Percentiles rank a stretch among this genome's conserved stretches.
Evolutionary conservation across 2,797 vertebrate genomes (phyloP).

Genomic region (Anisognathus igniventris): DNA sequence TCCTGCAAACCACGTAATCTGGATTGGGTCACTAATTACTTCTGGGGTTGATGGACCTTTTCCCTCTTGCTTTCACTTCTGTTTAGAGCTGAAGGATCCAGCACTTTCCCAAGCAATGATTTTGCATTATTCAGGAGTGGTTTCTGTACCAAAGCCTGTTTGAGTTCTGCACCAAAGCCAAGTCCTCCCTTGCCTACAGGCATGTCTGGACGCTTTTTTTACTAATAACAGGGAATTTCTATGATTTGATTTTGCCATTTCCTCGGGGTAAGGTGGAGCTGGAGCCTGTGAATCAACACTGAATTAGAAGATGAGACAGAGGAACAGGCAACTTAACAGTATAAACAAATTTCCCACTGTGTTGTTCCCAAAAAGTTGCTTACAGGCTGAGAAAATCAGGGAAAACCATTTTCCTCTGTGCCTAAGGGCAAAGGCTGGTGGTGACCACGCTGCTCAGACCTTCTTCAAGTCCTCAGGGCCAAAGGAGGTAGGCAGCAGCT

Average conservation of each 20-base stretch:
- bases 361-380: not conserved
- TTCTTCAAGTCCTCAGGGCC: constrained; percentile 82
- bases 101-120: not conserved
- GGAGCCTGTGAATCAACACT: not conserved
- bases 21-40: not conserved
- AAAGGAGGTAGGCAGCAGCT: constrained; percentile 86
- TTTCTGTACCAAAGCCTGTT: not conserved
- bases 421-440: not conserved
- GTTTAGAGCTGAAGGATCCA: not conserved
- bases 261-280: not conserved
- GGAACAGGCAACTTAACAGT: not conserved
- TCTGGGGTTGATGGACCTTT: not conserved
- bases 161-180: not conserved
- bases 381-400: not conserved
- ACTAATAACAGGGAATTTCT: not conserved
- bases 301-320: not conserved
- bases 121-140: not conserved
- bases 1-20: not conserved
- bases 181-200: not conserved
- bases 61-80: not conserved
- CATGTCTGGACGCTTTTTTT: accelerated
- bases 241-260: not conserved
- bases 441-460: not conserved
- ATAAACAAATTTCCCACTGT: not conserved
- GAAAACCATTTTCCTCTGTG: not conserved